Evolutionary conservation across 2,888 invertebrate genomes (phyloP), one percentile per base, ranked within the genome.

Genomic region (Augochlorella aurata): DNA sequence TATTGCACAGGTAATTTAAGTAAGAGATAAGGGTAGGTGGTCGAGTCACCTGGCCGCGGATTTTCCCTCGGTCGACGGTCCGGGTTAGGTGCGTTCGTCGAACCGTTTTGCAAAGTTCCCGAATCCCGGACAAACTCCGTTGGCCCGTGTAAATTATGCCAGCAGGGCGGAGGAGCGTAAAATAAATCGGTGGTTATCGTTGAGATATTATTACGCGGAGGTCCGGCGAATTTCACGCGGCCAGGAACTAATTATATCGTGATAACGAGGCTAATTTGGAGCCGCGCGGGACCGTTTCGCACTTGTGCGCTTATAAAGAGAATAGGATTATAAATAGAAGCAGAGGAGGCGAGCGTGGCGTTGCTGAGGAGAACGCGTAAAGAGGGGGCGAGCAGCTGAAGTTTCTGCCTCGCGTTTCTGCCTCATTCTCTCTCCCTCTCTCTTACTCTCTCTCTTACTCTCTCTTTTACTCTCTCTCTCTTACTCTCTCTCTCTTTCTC

Each of bases 231-330:
- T 83, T 77, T 73, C n/a, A 49, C 44, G 38, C 72, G 70, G 24
- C 29, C 45, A 71, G 69, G 77, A 65, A 65, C 82, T 87, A 87
- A 88, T 88, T 88, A 86, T 83, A 86, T 80, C 82, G 81, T 67
- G 86, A 88, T 88, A 88, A 88, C 88, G 87, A 87, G 81, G 80
- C 83, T 88, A 88, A 88, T 88, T 82, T 79, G 63, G 81, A 78
- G 79, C 70, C 74, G 69, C 75, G 74, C 84, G 79, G 76, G 86
- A 84, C 84, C 74, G 84, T 77, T 81, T 82, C 79, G 81, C 83
- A 81, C 78, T 87, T 83, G 82, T 71, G 82, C 83, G 78, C 79
- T 87, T 85, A 85, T 87, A 88, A 89, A 88, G 85, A 88, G 89
- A 84, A 86, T 85, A 85, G 84, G 74, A 83, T 88, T 88, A 88